A percentile compares a stretch with the other conserved stretches of the same genome.
These are phyloP conservation scores for Trachelus tabidus DNA, from an alignment of 2,888 invertebrate genomes.

Conservation along the genomic window DNA sequence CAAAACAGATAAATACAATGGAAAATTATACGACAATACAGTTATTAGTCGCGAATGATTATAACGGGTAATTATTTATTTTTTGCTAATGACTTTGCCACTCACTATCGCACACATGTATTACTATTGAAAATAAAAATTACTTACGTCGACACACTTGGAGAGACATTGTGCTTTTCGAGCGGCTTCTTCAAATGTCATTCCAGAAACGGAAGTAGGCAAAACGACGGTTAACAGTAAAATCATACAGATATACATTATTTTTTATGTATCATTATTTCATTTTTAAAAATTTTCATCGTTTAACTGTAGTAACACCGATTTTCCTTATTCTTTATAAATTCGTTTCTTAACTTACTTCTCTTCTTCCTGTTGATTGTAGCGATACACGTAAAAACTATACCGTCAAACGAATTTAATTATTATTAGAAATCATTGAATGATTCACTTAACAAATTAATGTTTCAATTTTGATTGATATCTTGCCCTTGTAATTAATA, in stretches of 20 bases:
- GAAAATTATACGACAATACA: not conserved
- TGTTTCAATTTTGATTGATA: no score
- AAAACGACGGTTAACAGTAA: not conserved
- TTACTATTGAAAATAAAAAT: not conserved
- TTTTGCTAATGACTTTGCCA: not conserved
- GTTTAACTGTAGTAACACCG: not conserved
- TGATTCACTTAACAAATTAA: no score
- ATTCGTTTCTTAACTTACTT: not conserved
- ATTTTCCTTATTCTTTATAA: not conserved
- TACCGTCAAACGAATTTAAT: not conserved
- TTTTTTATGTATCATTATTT: not conserved
- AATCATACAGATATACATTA: not conserved
- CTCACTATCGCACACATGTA: not conserved
- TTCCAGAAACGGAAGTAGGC: not conserved
- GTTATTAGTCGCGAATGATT: not conserved
- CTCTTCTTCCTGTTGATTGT: not conserved
- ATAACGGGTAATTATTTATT: not conserved
- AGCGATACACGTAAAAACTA: not conserved
- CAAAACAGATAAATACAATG: not conserved
- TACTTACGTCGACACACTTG: not conserved
- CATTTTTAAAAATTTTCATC: not conserved
- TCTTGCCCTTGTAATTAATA: no score
- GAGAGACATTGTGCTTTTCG: not conserved
- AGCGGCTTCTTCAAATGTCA: not conserved
- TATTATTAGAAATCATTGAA: no score